Percentiles rank a stretch among this genome's conserved stretches.
phyloP scores from a whole-genome alignment of 2,113 vertebrate genomes.

The Hylia prasina region DNA sequence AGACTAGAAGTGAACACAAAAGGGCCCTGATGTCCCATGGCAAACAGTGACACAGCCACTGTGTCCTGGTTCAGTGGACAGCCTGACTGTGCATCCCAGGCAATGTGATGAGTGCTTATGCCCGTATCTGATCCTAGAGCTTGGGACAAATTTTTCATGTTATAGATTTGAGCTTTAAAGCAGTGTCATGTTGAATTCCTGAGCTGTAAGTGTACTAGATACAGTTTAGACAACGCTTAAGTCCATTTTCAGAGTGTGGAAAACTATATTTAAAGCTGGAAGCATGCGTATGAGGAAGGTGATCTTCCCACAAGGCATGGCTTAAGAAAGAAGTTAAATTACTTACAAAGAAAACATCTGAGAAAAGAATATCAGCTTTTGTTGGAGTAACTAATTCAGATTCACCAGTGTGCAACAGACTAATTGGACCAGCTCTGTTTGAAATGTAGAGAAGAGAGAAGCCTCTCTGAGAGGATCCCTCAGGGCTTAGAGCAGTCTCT shows the following conservation, averaged over 20 bases:
- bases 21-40: background rate
- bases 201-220: background rate
- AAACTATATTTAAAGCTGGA: background rate
- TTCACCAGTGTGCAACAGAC: conserved; percentile 35
- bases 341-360: conserved; percentile 30
- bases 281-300: background rate
- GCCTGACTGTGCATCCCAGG: rapidly evolving
- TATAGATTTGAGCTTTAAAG: background rate
- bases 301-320: background rate
- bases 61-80: background rate
- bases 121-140: background rate
- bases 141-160: background rate
- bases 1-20: background rate
- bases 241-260: background rate
- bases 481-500: conserved; percentile 21
- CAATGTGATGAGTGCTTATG: background rate
- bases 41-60: background rate
- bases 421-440: conserved; percentile 51
- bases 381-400: conserved; percentile 47
- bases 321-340: conserved; percentile 31
- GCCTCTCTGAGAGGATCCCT: conserved; percentile 23
- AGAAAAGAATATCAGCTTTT: conserved; percentile 19
- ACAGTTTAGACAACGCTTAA: background rate
- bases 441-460: conserved; percentile 27
- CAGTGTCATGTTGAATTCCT: background rate